Evolutionary conservation across 2,888 invertebrate genomes (phyloP).

Genomic region (Leptinotarsa tumamoca): DNA sequence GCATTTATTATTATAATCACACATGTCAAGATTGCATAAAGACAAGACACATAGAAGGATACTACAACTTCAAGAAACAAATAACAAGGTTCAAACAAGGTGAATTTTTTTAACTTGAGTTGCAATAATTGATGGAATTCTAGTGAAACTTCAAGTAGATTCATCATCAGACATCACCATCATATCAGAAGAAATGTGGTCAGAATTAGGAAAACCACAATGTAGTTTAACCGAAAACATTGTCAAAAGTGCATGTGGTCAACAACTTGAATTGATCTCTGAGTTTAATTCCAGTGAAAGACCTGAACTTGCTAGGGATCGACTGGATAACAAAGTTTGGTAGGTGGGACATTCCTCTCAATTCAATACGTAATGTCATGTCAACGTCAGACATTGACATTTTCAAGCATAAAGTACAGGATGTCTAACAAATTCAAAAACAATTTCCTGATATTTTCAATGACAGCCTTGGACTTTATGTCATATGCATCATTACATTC

Average conservation of each 20-base stretch:
- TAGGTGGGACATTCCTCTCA: constrained; percentile 23
- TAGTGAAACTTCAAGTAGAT: constrained; percentile 27
- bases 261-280: neutral
- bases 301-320: constrained; percentile 21
- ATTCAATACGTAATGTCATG: constrained; percentile 16
- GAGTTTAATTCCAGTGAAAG: constrained; percentile 1
- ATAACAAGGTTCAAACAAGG: constrained; percentile 3
- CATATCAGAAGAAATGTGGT: constrained; percentile 21
- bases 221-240: neutral
- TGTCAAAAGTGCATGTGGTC: constrained; percentile 7
- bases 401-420: neutral
- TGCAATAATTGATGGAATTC: neutral
- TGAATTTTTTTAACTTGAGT: constrained; percentile 3
- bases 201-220: constrained; percentile 15
- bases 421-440: neutral
- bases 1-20: constrained; percentile 11
- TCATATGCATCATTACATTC: neutral
- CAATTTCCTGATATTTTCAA: constrained; percentile 19
- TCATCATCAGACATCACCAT: constrained; percentile 29
- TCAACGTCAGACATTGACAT: neutral
- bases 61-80: constrained; percentile 2
- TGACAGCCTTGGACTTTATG: neutral
- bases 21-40: constrained; percentile 21
- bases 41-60: constrained; percentile 26
- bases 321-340: constrained; percentile 26